Base-by-base conservation (phyloP, 2,888 invertebrate species). In the Microdon myrmicae region DNA sequence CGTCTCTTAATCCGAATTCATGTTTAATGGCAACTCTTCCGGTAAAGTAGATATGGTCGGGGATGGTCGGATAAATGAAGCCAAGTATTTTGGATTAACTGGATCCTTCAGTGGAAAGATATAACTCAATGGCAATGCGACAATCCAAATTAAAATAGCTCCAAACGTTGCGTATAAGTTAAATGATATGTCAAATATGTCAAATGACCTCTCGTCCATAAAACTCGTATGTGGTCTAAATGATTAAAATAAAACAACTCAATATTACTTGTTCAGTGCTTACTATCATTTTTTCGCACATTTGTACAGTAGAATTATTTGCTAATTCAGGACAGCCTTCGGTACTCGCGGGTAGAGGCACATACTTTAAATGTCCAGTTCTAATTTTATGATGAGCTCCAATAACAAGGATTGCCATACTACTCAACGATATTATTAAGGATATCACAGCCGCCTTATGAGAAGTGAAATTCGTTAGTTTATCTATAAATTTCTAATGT, bases 121-220 rank as follows among this genome's bases (percentile, higher is more conserved):
- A 56, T 81, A 82, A 68, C 85, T 85, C 13, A 84, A 79, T 2
- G 81, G 67, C 7, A 84, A 67, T 0, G 83, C 84, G 2, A 84
- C 74, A 1, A 82, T 59, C 51, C 85, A 78, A 0, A 82, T 81
- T 6, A 83, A 73, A 0, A 78, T 3, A 10, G 81, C 79, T 1
- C 86, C 86, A 3, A 84, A 68, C 1, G 81, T 56, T 0, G 81
- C 77, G 70, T 86, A 86, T 81, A 84, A 86, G 73, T 85, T 82
- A 72, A 85, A 86, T 1, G 86, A 84, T 28, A 87, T 70, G 7
- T 82, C 80, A 64, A 84, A 85, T 4, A 87, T 71, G 20, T 74
- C 71, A 25, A 73, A 73, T 8, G 43, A 43, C 4, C 54, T 25
- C 2, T 47, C 59, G n/a, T 17, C 4, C 14, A 22, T 8, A 6